Conservation (phyloP, 2,113 vertebrate genomes). For the Forbesichthys papilliferus region DNA sequence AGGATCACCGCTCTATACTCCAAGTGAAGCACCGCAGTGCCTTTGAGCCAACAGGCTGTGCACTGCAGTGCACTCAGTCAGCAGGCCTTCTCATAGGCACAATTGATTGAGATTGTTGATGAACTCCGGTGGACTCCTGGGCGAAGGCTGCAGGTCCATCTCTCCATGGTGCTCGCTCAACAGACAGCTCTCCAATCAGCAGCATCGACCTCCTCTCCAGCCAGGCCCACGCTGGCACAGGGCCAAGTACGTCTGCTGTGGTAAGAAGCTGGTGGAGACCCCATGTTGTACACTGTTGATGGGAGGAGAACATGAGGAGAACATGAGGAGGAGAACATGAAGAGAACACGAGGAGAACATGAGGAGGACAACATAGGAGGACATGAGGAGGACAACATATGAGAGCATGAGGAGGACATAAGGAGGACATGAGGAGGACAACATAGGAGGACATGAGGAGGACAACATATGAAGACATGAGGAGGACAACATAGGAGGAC, state of each 20-base stretch:
- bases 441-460: too few relatives aligned
- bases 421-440: too few relatives aligned
- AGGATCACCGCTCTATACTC: too few relatives aligned
- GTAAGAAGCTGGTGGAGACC: neutral
- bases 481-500: too few relatives aligned
- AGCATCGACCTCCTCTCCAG: constrained; percentile 27
- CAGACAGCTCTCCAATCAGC: constrained; percentile 53
- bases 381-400: too few relatives aligned
- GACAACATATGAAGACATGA: too few relatives aligned
- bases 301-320: neutral
- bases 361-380: neutral
- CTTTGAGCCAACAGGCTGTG: neutral
- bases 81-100: constrained; percentile 3
- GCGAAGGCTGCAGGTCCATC: constrained; percentile 26
- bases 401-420: too few relatives aligned
- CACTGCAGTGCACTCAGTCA: constrained; percentile 7
- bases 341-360: too few relatives aligned
- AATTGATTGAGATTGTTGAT: constrained; percentile 38
- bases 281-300: neutral
- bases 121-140: constrained; percentile 28
- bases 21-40: too few relatives aligned
- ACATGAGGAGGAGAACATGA: too few relatives aligned
- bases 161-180: constrained; percentile 30
- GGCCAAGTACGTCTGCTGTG: neutral
- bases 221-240: constrained; percentile 11